Evolutionary conservation across 2,888 invertebrate genomes (phyloP).

Genomic region (Eilema griseolum): DNA sequence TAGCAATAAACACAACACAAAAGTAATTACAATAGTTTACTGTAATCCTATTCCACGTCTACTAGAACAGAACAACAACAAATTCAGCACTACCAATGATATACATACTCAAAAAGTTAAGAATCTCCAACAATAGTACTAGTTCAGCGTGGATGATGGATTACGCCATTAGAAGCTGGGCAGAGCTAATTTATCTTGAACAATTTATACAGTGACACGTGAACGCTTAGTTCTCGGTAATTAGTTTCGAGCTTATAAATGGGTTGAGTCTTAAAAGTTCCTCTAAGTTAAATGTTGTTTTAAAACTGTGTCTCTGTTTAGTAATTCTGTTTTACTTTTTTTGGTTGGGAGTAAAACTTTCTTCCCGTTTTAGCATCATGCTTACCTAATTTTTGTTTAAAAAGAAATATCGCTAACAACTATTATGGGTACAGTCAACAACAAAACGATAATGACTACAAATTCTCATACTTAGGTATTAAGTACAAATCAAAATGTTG

Average conservation of each 20-base stretch:
- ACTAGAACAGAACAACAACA: neutral
- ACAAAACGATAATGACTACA: no score
- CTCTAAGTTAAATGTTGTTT: conserved; percentile 37
- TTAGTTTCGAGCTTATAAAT: conserved; percentile 53
- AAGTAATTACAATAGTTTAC: neutral
- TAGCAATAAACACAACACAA: neutral
- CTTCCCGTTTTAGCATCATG: neutral
- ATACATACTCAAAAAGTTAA: conserved; percentile 35
- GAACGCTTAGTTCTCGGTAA: conserved; percentile 41
- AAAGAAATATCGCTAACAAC: neutral
- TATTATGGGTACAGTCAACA: no score
- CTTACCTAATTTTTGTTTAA: neutral
- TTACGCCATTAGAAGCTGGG: conserved; percentile 48
- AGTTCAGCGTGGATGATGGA: conserved; percentile 49
- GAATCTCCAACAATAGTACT: conserved; percentile 30
- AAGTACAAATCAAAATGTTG: no score
- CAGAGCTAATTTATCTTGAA: conserved; percentile 53
- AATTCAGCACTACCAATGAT: neutral
- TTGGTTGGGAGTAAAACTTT: neutral
- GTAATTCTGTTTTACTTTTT: conserved; percentile 3
- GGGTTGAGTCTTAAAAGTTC: conserved; percentile 41
- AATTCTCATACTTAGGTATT: no score
- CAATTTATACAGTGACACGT: conserved; percentile 54
- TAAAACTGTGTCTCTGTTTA: conserved; percentile 14
- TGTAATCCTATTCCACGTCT: neutral